Base-by-base conservation (phyloP, 1,140 invertebrate species). In the Pachypsylla venusta region DNA sequence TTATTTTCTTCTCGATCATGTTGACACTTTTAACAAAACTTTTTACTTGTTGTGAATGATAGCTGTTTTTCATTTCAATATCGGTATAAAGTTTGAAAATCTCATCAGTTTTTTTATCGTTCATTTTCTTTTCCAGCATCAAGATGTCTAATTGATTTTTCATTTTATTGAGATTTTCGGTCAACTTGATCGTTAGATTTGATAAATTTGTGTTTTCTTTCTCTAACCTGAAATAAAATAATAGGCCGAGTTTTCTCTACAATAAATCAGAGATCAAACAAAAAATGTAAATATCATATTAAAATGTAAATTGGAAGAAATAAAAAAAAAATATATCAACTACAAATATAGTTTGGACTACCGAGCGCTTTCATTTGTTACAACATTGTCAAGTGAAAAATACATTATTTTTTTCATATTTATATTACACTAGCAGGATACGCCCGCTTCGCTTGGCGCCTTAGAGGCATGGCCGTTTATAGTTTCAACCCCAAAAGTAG, bases 11-110 rank as follows among this genome's bases (percentile, higher is more conserved):
- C 42, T 48, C 42, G 16, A 48, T 48, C 42, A 48, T 48, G n/a
- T 48, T 48, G 7, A 48, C 42, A 48, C 42, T 48, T 22, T 48
- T 48, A n/a, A 48, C 22, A n/a, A 48, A 48, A 48, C 22, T 48
- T 48, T 48, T 22, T n/a, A 48, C 42, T 10, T 19, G 42, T 19
- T 48, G 42, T 48, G 42, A n/a, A n/a, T 48, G 42, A 19, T 48
- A 48, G 4, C n/a, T 48, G 42, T 48, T 48, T 48, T 48, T 48
- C 42, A 48, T 48, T 48, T 48, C 42, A 19, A 48, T 48, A 19
- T 48, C 42, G 16, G 16, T 48, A 22, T 10, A 48, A n/a, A 48
- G 16, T 48, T 48, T 19, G 3, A 5, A 3, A 19, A 48, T 48
- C 3, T 48, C 42, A 19, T 22, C 22, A 5, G 22, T 48, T n/a